These are phyloP conservation scores for Acanthis flammea DNA, from an alignment of 2,797 vertebrate species.

Conservation along the genomic window DNA sequence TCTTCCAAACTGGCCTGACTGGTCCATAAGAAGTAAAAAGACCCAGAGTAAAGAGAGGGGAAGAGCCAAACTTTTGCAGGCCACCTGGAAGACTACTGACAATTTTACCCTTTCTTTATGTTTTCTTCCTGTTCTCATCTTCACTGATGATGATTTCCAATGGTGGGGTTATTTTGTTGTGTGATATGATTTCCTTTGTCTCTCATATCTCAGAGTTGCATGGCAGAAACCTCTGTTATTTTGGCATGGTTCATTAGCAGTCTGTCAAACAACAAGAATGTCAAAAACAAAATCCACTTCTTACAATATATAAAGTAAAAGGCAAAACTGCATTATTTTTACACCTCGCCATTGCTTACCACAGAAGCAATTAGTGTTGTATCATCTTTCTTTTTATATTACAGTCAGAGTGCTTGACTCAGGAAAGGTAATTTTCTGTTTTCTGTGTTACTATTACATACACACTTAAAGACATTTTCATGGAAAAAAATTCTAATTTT, in stretches of 20 bases:
- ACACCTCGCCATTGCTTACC: neutral
- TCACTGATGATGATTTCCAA: neutral
- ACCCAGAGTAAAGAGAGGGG: neutral
- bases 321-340: neutral
- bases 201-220: neutral
- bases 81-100: neutral
- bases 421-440: neutral
- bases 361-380: neutral
- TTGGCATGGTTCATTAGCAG: neutral
- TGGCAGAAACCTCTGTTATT: neutral
- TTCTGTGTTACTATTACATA: neutral
- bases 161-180: neutral
- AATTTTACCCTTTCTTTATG: neutral
- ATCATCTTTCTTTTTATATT: slow-evolving; percentile 19
- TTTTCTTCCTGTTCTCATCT: neutral
- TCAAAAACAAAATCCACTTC: neutral
- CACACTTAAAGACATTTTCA: neutral
- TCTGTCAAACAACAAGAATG: neutral
- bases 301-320: neutral
- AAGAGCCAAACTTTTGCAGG: neutral
- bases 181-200: neutral
- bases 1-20: neutral
- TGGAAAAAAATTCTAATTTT: neutral
- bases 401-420: neutral
- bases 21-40: neutral